Conservation (phyloP, 1,140 invertebrate species). For the Atta colombica region DNA sequence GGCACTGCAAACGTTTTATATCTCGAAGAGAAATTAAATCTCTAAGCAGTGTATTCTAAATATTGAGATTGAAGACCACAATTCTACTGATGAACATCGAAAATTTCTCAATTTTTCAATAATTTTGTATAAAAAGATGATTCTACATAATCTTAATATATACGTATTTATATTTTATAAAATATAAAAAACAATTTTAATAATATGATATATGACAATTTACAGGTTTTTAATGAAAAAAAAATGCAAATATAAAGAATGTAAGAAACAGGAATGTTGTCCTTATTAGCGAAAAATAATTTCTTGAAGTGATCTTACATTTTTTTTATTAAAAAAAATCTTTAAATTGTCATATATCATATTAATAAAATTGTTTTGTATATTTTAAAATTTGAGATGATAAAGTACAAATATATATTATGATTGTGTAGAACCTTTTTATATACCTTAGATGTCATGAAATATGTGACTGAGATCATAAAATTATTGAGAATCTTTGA, state of each 20-base stretch:
- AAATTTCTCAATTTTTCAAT: neutral
- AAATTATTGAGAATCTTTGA: constrained; percentile 56
- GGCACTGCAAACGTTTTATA: constrained; percentile 1
- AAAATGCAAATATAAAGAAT: neutral
- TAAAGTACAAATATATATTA: neutral
- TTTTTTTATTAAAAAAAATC: neutral
- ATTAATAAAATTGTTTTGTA: constrained; percentile 5
- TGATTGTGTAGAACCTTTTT: neutral
- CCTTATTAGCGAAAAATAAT: too few relatives aligned
- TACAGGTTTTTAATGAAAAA: neutral
- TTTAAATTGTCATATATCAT: neutral
- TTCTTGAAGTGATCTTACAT: too few relatives aligned
- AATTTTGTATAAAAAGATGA: neutral
- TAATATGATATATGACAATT: neutral
- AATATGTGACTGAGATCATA: neutral
- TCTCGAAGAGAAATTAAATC: constrained; percentile 16
- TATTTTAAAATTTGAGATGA: neutral
- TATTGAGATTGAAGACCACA: neutral
- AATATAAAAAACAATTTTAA: constrained; percentile 14
- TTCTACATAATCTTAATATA: neutral
- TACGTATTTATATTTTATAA: neutral
- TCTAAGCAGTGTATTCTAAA: constrained; percentile 3
- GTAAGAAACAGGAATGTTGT: neutral
- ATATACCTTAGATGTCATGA: constrained; percentile 8
- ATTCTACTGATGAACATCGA: neutral